phyloP scores from a whole-genome alignment of 2,797 vertebrate genomes.

The Oophaga sylvatica region DNA sequence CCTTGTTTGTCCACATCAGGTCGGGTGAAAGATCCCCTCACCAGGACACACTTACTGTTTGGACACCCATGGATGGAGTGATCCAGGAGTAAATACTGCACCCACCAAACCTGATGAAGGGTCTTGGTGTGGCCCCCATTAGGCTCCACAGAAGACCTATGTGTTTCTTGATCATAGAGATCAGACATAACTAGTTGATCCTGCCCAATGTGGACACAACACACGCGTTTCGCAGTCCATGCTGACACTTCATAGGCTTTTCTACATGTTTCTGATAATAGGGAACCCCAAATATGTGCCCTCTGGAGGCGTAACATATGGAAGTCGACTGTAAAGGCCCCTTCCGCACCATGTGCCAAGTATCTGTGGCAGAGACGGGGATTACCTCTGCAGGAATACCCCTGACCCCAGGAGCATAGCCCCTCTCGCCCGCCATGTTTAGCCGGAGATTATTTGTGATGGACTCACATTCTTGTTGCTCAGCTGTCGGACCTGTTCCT shows the following conservation, averaged over 20 bases:
- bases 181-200: no score
- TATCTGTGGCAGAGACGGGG: no score
- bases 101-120: not conserved
- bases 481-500: slow-evolving; percentile 63
- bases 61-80: not conserved
- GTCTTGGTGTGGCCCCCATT: not conserved
- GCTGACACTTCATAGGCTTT: no score
- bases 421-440: not conserved
- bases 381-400: not conserved
- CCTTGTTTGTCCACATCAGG: not conserved
- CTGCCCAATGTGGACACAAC: no score
- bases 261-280: no score
- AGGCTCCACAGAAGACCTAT: not conserved
- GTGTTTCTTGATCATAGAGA: not conserved
- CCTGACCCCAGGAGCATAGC: not conserved
- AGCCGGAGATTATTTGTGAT: not conserved
- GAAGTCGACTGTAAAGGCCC: no score
- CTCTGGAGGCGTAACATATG: no score
- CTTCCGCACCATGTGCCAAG: no score
- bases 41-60: not conserved
- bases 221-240: no score
- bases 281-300: no score
- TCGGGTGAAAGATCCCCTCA: not conserved
- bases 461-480: slow-evolving; percentile 69
- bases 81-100: not conserved